Conservation (phyloP, 2,113 vertebrate genomes). For the Cottus gobio region DNA sequence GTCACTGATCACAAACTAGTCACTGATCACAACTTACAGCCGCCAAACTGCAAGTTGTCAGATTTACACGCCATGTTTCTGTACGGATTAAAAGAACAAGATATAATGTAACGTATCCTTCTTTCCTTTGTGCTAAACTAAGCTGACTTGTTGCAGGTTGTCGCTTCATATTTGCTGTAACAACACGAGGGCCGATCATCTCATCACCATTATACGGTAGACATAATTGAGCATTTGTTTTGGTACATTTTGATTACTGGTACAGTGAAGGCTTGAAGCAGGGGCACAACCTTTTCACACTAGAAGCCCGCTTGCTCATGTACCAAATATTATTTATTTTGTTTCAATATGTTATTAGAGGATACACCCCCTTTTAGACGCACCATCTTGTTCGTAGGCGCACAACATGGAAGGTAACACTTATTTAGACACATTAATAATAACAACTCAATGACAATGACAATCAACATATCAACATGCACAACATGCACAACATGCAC, state of each 20-base stretch:
- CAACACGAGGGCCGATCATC: neutral
- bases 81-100: neutral
- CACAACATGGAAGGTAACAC: neutral
- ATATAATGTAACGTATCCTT: neutral
- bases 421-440: neutral
- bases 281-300: neutral
- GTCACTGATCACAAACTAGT: neutral
- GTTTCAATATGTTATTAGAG: too few relatives aligned
- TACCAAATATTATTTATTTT: too few relatives aligned
- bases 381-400: too few relatives aligned
- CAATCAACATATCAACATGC: too few relatives aligned
- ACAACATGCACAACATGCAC: neutral
- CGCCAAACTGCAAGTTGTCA: neutral
- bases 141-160: neutral
- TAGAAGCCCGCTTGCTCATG: neutral
- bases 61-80: neutral
- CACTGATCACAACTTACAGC: neutral
- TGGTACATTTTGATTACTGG: neutral
- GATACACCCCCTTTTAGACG: too few relatives aligned
- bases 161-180: neutral
- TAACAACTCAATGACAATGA: too few relatives aligned
- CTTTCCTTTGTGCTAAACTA: too few relatives aligned
- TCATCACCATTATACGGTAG: neutral
- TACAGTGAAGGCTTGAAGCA: neutral
- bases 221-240: neutral